Base-by-base conservation (phyloP, 2,797 vertebrate species). In the Otolemur crassicaudatus region DNA sequence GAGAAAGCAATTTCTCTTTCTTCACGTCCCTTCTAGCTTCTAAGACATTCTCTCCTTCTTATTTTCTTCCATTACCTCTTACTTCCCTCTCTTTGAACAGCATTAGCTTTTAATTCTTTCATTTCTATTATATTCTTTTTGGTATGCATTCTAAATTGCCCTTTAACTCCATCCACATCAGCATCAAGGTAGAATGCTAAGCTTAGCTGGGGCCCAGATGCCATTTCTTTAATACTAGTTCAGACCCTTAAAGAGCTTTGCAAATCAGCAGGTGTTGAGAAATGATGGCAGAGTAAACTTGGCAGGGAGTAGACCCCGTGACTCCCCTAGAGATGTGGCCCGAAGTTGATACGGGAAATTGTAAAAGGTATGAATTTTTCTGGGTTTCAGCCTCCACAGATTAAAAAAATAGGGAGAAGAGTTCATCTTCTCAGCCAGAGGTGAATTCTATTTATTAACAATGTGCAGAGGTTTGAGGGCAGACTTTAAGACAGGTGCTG, bases 201-300 rank as follows among this genome's bases (percentile, higher is more conserved):
- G 58, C n/a, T 88, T 81, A 95, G 81, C 82, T 49, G n/a, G 61
- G 72, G 37, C n/a, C 17, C 49, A n/a, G 72, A 40, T 46, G 81
- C 23, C 69, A 72, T 73, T 90, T 89, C 86, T 94, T 90, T 81
- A 37, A 46, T 37, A 65, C 19, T n/a, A 80, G 63, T 83, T 83
- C 46, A 69, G 87, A 56, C 61, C 40, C 70, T 89, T 23, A 92
- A 90, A 89, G 75, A 77, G 69, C 88, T 95, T 94, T 89, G 81
- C 72, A 87, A 95, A 94, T 65, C 88, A 40, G 63, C 90, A 65
- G 14, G 53, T 90, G n/a, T 65, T 76, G 60, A 43, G 77, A 95
- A 94, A 82, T 72, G 65, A 88, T 31, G 19, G 37, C 80, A 92
- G 65, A 83, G 72, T 17, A 87, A 76, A 91, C 46, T 69, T 86